Evolutionary conservation across 2,113 vertebrate species (phyloP), one percentile per base, ranked within the genome.

Genomic region (Stomatorhinus ivindoensis): DNA sequence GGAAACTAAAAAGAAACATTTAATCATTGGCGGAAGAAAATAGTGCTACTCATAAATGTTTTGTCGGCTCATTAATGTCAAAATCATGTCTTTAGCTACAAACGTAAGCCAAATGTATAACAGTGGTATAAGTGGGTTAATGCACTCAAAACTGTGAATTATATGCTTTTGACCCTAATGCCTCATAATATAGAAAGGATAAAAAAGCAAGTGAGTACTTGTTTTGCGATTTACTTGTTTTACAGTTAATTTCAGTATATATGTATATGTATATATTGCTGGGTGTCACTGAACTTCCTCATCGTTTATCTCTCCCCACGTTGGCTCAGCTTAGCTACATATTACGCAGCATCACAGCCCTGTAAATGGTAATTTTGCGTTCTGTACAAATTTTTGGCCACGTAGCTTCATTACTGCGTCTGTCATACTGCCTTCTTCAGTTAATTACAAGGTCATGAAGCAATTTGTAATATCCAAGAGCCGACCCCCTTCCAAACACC

Each of bases 381-480:
- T 89, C 80, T 47, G 80, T 83, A 89, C 84, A 85, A 89, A 89
- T 89, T 89, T 88, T 84, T 85, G 80, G 76, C 88, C 51, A 89
- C 80, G 80, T 15, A 15, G 53, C 88, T 89, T 89, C 80, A 89
- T 89, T 89, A 89, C 88, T 44, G 80, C 47, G 51, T 85, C 80
- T 89, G 88, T 89, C 88, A 65, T 58, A 84, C 53, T 85, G 88
- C 80, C 88, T 89, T 89, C 88, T 89, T 58, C 80, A 89, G 88
- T 85, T 89, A 89, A 89, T 89, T 89, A 85, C 76, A 55, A 84
- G 88, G 88, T 89, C 88, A 89, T 53, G 48, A 85, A 89, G 88
- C 88, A 85, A 89, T 89, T 89, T 89, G 88, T 89, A 89, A 84
- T 82, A 89, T 89, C 88, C 88, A 85, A 46, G 80, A 89, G 83